These are phyloP conservation scores for Jacana jacana DNA, from an alignment of 2,113 vertebrate species.

Conservation along the genomic window DNA sequence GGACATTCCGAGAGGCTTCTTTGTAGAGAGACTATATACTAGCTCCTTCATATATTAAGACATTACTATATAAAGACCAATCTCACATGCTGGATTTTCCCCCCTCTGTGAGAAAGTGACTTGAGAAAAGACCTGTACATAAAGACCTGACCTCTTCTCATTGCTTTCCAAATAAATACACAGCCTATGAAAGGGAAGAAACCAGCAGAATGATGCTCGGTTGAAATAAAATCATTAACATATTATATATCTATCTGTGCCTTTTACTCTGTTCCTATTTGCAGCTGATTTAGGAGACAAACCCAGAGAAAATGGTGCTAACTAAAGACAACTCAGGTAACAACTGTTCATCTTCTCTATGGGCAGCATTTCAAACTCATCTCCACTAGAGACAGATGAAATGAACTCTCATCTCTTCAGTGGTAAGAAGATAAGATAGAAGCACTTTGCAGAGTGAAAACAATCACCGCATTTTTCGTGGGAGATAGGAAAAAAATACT, in stretches of 20 bases:
- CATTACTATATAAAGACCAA: background rate
- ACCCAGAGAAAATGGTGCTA: background rate
- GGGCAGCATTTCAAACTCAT: background rate
- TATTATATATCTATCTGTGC: background rate
- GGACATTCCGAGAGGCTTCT: background rate
- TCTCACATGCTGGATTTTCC: background rate
- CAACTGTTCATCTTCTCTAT: background rate
- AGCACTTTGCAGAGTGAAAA: background rate
- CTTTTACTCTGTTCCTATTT: background rate
- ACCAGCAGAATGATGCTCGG: background rate
- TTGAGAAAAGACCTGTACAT: background rate
- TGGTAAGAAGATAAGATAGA: background rate
- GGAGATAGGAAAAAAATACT: background rate
- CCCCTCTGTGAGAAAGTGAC: background rate
- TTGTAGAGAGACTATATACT: background rate
- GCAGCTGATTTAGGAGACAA: background rate
- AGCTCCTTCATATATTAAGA: background rate
- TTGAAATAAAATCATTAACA: background rate
- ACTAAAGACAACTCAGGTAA: background rate
- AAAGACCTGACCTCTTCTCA: background rate
- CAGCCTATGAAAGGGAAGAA: background rate
- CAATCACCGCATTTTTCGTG: background rate
- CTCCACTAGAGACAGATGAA: background rate
- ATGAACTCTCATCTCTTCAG: background rate
- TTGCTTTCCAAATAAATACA: background rate